These are phyloP conservation scores for Brotula barbata DNA, from an alignment of 2,797 vertebrate species.

Conservation along the genomic window DNA sequence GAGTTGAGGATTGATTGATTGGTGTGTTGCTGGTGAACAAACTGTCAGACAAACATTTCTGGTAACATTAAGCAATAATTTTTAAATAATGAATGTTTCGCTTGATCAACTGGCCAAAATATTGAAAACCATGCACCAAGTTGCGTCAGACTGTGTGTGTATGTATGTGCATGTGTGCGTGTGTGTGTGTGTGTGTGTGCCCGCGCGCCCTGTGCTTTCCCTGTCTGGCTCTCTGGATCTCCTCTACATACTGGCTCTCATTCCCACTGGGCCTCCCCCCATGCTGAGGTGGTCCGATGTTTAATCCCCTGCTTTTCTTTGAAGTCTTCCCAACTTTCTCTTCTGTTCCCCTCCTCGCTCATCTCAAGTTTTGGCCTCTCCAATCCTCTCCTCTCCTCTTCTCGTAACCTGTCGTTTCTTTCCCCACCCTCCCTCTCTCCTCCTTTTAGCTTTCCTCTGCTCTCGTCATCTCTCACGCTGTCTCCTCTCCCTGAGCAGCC, in stretches of 20 bases:
- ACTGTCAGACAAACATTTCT: too few species aligned
- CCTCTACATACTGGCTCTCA: not conserved
- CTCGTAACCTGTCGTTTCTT: constrained; percentile 19
- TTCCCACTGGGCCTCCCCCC: constrained; percentile 1
- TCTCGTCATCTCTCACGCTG: constrained; percentile 18
- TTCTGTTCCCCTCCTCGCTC: constrained; percentile 1
- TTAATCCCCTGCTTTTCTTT: constrained; percentile 50
- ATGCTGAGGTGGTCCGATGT: constrained; percentile 20
- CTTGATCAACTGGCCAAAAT: constrained; percentile 7
- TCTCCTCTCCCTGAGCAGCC: constrained; percentile 6
- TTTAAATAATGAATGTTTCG: too few species aligned
- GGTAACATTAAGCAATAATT: too few species aligned
- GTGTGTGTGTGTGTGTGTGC: too few species aligned
- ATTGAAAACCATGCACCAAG: constrained; percentile 2
- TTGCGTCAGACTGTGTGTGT: not conserved
- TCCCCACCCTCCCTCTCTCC: not conserved
- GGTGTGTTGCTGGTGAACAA: too few species aligned
- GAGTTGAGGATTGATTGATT: too few species aligned
- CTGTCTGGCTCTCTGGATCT: not conserved
- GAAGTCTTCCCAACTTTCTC: constrained; percentile 45
- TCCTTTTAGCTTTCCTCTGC: constrained; percentile 24
- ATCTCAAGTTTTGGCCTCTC: constrained; percentile 5
- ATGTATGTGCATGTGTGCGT: too few species aligned
- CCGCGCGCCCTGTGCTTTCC: not conserved
- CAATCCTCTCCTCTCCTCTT: constrained; percentile 13